Conservation (phyloP, 2,888 invertebrate genomes). For the Macrosiphum euphorbiae region DNA sequence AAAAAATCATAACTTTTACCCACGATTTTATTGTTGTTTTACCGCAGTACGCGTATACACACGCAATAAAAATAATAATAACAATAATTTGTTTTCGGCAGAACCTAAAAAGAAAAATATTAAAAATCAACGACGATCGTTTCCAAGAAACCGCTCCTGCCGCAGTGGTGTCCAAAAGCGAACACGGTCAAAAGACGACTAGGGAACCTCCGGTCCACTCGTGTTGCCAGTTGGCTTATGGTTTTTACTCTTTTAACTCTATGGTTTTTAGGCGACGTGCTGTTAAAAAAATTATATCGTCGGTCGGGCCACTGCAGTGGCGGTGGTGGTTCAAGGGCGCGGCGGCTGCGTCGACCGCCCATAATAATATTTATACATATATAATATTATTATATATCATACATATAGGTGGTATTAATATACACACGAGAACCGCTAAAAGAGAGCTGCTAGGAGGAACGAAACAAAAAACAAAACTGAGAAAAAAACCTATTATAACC, state of each 20-base stretch:
- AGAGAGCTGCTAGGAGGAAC: neutral
- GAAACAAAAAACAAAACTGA: neutral
- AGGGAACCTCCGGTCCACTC: neutral
- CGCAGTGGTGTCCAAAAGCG: neutral
- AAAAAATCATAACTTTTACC: slow-evolving; percentile 21
- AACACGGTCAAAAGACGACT: neutral
- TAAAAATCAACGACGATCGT: neutral
- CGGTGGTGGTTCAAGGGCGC: slow-evolving; percentile 11
- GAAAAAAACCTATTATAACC: slow-evolving; percentile 8
- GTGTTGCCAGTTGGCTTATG: neutral
- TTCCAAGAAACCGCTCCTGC: neutral
- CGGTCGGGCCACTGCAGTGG: neutral
- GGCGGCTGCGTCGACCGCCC: slow-evolving; percentile 18
- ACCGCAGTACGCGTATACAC: neutral
- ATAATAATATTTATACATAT: neutral
- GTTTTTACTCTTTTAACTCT: neutral
- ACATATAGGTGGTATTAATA: neutral
- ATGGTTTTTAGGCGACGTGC: neutral
- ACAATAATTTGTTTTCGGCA: slow-evolving; percentile 37
- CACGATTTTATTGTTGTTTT: slow-evolving; percentile 26
- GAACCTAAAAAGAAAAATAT: neutral
- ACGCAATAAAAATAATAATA: slow-evolving; percentile 28
- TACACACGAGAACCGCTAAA: neutral
- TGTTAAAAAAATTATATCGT: neutral
- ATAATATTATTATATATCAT: neutral